These are phyloP conservation scores for Hyalella azteca DNA, from an alignment of 2,888 invertebrate species.

Conservation along the genomic window DNA sequence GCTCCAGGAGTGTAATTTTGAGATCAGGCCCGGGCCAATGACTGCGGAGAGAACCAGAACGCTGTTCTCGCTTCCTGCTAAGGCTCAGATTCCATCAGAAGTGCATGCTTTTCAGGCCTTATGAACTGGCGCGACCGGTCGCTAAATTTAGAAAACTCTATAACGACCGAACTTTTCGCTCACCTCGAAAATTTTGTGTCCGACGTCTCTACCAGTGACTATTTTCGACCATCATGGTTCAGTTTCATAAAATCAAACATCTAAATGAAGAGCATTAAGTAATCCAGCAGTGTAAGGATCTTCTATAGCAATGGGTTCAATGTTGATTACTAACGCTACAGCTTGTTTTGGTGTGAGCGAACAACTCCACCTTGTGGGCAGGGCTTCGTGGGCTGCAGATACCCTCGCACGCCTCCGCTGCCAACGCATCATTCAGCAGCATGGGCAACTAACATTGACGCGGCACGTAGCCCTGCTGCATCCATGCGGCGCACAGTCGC, in stretches of 20 bases:
- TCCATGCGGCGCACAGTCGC: background rate
- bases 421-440: conserved; percentile 23
- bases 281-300: too few species aligned
- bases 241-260: too few species aligned
- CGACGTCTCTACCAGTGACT: too few species aligned
- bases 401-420: conserved; percentile 26
- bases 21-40: conserved; percentile 4
- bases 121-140: conserved; percentile 17
- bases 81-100: conserved; percentile 21
- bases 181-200: too few species aligned
- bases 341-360: background rate
- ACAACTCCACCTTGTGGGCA: conserved; percentile 28
- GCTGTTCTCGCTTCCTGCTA: background rate
- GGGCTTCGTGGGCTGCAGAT: conserved; percentile 18
- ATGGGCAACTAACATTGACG: background rate
- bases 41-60: conserved; percentile 28
- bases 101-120: conserved; percentile 1
- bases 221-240: too few species aligned
- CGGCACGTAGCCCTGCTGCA: background rate
- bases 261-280: too few species aligned
- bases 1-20: conserved; percentile 1
- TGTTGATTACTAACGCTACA: background rate
- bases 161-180: background rate
- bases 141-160: conserved; percentile 12
- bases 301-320: too few species aligned